Evolutionary conservation across 2,113 vertebrate species (phyloP).

Genomic region (Anas platyrhynchos): DNA sequence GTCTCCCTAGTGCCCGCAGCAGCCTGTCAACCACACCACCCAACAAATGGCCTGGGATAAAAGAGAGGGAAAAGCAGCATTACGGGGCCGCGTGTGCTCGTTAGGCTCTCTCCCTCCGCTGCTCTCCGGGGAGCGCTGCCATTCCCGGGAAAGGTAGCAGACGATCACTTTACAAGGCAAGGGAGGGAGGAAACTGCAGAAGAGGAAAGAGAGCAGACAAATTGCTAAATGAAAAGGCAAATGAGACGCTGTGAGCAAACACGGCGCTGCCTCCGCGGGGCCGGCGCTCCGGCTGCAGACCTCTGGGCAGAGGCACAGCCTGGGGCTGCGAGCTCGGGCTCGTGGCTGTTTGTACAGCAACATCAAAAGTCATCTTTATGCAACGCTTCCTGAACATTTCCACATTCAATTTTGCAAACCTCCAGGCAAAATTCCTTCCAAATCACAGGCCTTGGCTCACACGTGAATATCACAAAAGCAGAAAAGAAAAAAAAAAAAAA

Average conservation of each 20-base stretch:
- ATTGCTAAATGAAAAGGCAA: slow-evolving; percentile 82
- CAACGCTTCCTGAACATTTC: not conserved
- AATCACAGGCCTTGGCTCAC: not conserved
- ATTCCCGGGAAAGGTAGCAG: slow-evolving; percentile 70
- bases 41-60: not conserved
- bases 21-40: not conserved
- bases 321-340: not conserved
- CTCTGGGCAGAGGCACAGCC: slow-evolving; percentile 40
- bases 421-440: not conserved
- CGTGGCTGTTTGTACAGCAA: slow-evolving; percentile 4
- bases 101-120: slow-evolving; percentile 16
- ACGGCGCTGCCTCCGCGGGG: slow-evolving; percentile 57
- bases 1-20: not conserved
- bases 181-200: slow-evolving; percentile 72
- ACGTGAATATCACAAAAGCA: not conserved
- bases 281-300: slow-evolving; percentile 12
- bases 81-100: not conserved
- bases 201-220: slow-evolving; percentile 87
- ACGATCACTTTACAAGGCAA: slow-evolving; percentile 84
- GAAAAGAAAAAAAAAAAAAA: not conserved
- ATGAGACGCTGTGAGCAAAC: slow-evolving; percentile 68
- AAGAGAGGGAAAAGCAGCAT: not conserved
- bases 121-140: slow-evolving; percentile 70
- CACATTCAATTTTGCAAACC: not conserved
- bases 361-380: not conserved